Base-by-base conservation (phyloP, 2,888 invertebrate species). In the Rotaria macrura region DNA sequence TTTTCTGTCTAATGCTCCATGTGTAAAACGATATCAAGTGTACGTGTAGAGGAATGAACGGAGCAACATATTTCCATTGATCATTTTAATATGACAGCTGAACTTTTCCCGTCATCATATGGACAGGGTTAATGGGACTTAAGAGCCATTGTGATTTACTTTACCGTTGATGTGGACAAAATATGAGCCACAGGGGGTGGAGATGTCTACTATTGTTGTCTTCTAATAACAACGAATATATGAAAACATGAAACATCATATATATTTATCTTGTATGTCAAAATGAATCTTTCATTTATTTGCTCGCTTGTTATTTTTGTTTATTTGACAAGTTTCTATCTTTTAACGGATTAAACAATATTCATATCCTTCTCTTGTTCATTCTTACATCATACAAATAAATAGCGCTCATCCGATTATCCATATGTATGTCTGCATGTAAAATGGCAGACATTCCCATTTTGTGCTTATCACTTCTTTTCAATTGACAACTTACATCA, bases 81-180 rank as follows among this genome's bases (percentile, higher is more conserved):
- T 72, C 72, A 72, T 72, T 72, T 20, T 72, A 72, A 72, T 72
- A 72, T 72, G 72, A 72, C 72, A 72, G 38, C 38, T 72, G 40
- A 38, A 72, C 72, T 38, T 57, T 57, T 57, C 55, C 55, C 55
- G 55, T 57, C 55, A 29, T 57, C 55, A 57, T 57, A 57, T 57
- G 55, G 20, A 72, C 38, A 72, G 72, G 23, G 72, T 72, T 72
- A 72, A 72, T 72, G 72, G 72, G 72, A 72, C 72, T 72, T 40
- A 23, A 72, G 72, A 72, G 72, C 72, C 72, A 72, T 72, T 72
- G 34, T 38, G 72, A 72, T 72, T 40, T 72, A 72, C 72, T 72
- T 72, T 38, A 38, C 72, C 38, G 72, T 72, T 40, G 40, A 38
- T 38, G 72, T 72, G 72, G 72, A 72, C 72, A 72, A 72, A 72